Percentiles rank a stretch among this genome's conserved stretches.
These are phyloP conservation scores for Lochmaea crataegi DNA, from an alignment of 2,888 invertebrate species.

Conservation along the genomic window DNA sequence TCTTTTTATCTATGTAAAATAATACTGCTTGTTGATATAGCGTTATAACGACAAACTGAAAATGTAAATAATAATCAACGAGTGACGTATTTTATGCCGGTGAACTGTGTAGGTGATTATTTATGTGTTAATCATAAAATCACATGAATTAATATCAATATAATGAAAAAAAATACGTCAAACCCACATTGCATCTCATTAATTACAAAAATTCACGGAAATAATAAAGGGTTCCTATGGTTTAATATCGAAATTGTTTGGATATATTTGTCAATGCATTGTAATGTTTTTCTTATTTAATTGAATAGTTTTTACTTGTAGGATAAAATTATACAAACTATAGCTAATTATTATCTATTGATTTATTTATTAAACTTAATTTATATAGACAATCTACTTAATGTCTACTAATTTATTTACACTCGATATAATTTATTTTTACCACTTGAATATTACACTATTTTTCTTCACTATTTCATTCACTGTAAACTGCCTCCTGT, in stretches of 20 bases:
- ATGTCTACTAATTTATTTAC: no score
- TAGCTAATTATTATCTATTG: no score
- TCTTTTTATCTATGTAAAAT: background rate
- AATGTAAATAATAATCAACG: background rate
- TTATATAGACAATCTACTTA: no score
- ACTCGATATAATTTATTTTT: no score
- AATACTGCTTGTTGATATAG: background rate
- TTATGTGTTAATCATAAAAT: background rate
- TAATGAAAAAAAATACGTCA: background rate
- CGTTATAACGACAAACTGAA: background rate
- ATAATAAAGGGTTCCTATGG: background rate
- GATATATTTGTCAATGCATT: background rate
- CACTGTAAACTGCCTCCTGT: no score
- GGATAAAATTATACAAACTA: no score
- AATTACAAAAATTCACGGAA: background rate
- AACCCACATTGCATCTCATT: background rate
- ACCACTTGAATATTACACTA: no score
- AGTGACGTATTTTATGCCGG: background rate
- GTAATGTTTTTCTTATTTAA: no score
- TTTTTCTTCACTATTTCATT: no score
- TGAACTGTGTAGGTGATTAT: background rate
- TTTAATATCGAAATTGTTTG: background rate
- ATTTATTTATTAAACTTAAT: no score
- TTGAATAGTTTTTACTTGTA: no score
- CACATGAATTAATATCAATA: background rate